These are phyloP conservation scores for Aphelocoma coerulescens DNA, from an alignment of 2,113 vertebrate species.

Conservation along the genomic window DNA sequence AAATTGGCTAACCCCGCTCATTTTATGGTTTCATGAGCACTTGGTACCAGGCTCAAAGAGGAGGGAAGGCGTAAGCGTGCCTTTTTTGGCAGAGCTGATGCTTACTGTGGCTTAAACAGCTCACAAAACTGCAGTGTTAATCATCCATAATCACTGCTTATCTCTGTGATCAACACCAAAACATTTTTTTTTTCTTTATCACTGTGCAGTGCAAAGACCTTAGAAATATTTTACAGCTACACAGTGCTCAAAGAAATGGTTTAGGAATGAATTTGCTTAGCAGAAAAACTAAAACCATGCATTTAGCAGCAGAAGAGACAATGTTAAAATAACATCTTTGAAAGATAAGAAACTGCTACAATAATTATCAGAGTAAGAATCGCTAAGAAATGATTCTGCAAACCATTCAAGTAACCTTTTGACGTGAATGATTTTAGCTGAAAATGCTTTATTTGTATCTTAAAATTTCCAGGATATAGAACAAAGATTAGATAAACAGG, in stretches of 20 bases:
- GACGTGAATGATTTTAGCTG: neutral
- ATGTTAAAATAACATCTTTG: neutral
- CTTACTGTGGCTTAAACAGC: neutral
- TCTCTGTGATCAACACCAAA: neutral
- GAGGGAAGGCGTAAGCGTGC: fast-evolving
- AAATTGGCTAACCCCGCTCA: neutral
- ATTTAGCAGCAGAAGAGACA: neutral
- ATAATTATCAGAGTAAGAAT: neutral
- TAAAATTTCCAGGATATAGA: neutral
- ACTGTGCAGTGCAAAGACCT: neutral
- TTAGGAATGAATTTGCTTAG: neutral
- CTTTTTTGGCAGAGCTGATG: neutral
- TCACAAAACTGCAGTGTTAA: neutral
- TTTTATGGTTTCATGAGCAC: neutral
- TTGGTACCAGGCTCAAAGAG: neutral
- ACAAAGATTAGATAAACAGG: slow-evolving; percentile 13
- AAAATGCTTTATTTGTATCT: neutral
- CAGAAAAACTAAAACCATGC: neutral
- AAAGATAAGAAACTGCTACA: neutral
- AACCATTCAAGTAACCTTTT: neutral
- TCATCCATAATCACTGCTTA: neutral
- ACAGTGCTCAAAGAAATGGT: fast-evolving
- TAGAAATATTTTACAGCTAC: neutral
- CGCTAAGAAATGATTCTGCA: neutral
- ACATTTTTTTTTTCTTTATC: neutral